phyloP scores from a whole-genome alignment of 2,113 vertebrate genomes.

The Neotoma lepida region DNA sequence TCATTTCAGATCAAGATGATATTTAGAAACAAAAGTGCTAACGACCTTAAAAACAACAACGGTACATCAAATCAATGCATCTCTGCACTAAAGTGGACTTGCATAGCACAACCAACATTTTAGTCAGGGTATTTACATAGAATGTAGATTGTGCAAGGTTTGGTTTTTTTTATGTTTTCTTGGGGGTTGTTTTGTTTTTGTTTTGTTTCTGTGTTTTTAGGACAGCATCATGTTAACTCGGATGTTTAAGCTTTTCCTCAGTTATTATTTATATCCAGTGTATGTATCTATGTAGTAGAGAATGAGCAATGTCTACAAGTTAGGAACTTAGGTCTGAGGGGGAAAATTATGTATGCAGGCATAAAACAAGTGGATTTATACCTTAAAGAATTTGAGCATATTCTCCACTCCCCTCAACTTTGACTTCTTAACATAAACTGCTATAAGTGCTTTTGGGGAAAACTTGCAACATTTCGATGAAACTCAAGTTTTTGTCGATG shows the following conservation, averaged over 20 bases:
- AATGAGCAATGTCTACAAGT: constrained; percentile 81
- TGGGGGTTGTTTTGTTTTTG: constrained; percentile 68
- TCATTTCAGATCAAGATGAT: constrained; percentile 77
- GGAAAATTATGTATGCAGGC: constrained; percentile 76
- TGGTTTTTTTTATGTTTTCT: constrained; percentile 71
- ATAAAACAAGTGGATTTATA: constrained; percentile 78
- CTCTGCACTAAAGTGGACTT: constrained; percentile 87
- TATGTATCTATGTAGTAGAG: constrained; percentile 86
- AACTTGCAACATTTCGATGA: constrained; percentile 80
- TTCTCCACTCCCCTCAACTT: constrained; percentile 74
- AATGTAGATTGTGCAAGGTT: constrained; percentile 86
- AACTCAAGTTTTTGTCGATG: constrained; percentile 78
- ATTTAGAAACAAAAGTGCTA: constrained; percentile 80
- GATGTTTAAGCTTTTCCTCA: constrained; percentile 85
- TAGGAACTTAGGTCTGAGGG: constrained; percentile 80
- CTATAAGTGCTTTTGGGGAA: constrained; percentile 83
- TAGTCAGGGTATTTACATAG: constrained; percentile 91
- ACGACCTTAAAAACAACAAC: constrained; percentile 72
- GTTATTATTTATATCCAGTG: constrained; percentile 88
- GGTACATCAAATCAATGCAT: constrained; percentile 78
- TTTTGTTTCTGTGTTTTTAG: constrained; percentile 78
- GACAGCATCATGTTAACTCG: constrained; percentile 86
- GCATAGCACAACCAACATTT: constrained; percentile 87
- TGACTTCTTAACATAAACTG: constrained; percentile 78
- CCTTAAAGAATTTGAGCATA: constrained; percentile 68